Conservation (phyloP, 2,797 vertebrate species). For the Thamnophis elegans region DNA sequence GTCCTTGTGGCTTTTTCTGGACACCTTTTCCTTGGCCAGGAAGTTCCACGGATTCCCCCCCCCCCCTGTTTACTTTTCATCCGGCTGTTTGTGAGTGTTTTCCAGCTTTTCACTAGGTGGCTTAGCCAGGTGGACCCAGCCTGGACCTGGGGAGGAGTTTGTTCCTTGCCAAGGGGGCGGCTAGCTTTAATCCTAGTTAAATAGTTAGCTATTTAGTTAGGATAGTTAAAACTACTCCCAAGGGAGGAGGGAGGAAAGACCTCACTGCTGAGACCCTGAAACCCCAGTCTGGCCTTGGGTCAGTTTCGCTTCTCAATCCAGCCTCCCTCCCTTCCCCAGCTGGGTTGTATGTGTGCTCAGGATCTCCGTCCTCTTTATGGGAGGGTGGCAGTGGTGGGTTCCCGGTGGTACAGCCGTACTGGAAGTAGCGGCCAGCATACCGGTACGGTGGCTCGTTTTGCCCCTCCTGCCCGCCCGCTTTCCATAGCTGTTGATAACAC, state of each 20-base stretch:
- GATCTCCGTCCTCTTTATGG: neutral
- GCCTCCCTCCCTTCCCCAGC: neutral
- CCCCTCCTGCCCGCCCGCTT: no score
- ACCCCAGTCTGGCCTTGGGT: neutral
- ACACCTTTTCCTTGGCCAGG: neutral
- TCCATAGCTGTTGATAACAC: no score
- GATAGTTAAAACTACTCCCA: neutral
- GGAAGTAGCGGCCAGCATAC: no score
- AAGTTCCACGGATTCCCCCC: accelerated
- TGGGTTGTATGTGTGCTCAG: neutral
- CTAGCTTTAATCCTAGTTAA: neutral
- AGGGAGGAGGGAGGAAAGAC: no score
- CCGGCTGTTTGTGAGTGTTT: neutral
- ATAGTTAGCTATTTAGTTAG: no score
- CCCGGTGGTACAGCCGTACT: no score
- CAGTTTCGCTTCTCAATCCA: neutral
- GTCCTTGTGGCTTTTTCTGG: neutral
- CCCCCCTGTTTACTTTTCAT: neutral
- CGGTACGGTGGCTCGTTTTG: no score
- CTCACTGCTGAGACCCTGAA: neutral
- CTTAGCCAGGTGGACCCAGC: neutral
- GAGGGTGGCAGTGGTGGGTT: neutral
- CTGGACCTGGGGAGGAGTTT: neutral
- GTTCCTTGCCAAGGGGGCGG: neutral
- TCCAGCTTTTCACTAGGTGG: neutral